Conservation (phyloP, 2,113 vertebrate species). For the Barnardius zonarius region DNA sequence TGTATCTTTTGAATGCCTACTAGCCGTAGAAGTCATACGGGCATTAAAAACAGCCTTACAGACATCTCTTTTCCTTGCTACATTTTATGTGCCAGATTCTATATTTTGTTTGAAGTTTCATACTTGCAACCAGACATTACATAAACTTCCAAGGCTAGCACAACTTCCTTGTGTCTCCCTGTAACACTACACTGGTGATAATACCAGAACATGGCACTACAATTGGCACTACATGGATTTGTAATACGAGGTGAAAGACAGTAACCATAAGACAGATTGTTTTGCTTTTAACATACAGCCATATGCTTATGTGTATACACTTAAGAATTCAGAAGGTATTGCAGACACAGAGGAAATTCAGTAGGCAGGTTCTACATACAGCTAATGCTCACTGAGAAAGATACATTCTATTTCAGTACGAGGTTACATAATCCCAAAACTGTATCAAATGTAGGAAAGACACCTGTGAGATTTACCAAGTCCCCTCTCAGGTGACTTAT, state of each 20-base stretch:
- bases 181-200: not conserved
- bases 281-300: not conserved
- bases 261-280: not conserved
- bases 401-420: accelerated
- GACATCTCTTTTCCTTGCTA: not conserved
- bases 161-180: not conserved
- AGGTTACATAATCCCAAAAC: not conserved
- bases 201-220: not conserved
- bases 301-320: not conserved
- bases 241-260: not conserved
- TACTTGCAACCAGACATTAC: not conserved
- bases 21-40: not conserved
- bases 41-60: not conserved
- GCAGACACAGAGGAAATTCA: accelerated
- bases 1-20: not conserved
- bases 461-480: not conserved
- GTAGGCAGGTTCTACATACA: not conserved
- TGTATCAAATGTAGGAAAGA: not conserved
- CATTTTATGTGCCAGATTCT: not conserved
- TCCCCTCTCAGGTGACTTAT: not conserved
- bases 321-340: not conserved
- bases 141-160: not conserved
- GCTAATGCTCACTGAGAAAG: not conserved
- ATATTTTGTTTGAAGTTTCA: not conserved
- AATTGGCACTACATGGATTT: not conserved